These are phyloP conservation scores for Menidia menidia DNA, from an alignment of 2,797 vertebrate genomes.

Conservation along the genomic window DNA sequence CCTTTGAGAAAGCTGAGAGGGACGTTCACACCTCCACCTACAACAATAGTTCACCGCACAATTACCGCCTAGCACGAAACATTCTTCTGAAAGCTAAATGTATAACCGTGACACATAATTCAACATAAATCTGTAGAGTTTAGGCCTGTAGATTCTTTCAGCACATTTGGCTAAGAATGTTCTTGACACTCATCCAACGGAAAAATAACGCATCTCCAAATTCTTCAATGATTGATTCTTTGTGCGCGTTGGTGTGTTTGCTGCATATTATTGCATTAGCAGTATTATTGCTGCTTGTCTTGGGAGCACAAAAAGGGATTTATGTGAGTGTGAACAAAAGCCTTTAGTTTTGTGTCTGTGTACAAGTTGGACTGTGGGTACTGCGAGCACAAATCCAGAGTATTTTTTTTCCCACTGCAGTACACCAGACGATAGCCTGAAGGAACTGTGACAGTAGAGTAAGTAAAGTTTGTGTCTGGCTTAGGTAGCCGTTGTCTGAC, in stretches of 20 bases:
- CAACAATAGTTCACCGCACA: constrained; percentile 26
- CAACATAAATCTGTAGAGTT: constrained; percentile 25
- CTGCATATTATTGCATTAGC: constrained; percentile 44
- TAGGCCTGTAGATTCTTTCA: constrained; percentile 4
- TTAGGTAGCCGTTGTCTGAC: constrained; percentile 33
- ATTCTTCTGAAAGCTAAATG: constrained; percentile 32
- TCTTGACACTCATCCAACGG: constrained; percentile 34
- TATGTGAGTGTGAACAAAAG: constrained; percentile 31
- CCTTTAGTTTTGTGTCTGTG: constrained; percentile 37
- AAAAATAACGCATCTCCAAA: constrained; percentile 34
- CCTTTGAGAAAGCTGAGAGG: constrained; percentile 24
- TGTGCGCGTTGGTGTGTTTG: constrained; percentile 38
- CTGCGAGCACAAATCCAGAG: constrained; percentile 4
- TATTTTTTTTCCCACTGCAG: constrained; percentile 15
- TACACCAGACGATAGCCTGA: constrained; percentile 7
- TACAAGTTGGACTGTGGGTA: constrained; percentile 23
- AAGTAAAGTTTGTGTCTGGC: constrained; percentile 40
- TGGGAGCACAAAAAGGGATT: constrained; percentile 38
- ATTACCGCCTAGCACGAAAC: neutral
- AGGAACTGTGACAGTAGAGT: constrained; percentile 14
- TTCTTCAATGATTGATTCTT: constrained; percentile 31
- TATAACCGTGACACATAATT: constrained; percentile 34
- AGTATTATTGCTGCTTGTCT: constrained; percentile 49
- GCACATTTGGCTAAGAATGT: constrained; percentile 24
- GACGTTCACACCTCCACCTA: constrained; percentile 26